Conservation (phyloP, 2,113 vertebrate species). For the Procavia capensis region DNA sequence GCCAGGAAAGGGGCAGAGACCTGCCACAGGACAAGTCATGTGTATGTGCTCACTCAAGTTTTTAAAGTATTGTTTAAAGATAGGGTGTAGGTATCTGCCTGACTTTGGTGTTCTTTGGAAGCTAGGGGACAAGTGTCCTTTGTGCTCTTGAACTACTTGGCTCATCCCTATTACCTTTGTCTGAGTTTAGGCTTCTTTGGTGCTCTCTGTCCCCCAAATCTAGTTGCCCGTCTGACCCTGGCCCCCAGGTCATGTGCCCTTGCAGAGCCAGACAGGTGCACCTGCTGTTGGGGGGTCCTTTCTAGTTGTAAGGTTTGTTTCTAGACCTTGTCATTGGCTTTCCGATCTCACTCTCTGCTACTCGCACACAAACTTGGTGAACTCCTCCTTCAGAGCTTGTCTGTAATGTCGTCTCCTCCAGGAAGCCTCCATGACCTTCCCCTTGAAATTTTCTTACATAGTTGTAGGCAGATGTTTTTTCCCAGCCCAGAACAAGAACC, state of each 20-base stretch:
- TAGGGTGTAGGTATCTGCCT: background rate
- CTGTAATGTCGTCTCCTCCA: background rate
- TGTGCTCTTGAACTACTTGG: background rate
- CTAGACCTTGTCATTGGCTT: background rate
- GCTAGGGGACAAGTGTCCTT: background rate
- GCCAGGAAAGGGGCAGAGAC: background rate
- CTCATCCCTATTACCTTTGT: background rate
- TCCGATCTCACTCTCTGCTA: background rate
- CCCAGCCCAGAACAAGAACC: background rate
- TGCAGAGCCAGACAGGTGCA: background rate
- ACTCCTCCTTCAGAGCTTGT: background rate
- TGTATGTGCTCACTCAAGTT: background rate
- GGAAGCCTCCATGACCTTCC: background rate
- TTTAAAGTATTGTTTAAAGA: background rate
- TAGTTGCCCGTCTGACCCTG: background rate
- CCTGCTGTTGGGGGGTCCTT: rapidly evolving
- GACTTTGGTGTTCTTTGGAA: background rate
- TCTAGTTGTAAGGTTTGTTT: background rate
- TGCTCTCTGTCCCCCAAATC: background rate
- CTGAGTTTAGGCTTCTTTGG: background rate
- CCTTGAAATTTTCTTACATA: background rate
- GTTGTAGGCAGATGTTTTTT: background rate
- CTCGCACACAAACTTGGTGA: background rate
- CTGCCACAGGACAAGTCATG: rapidly evolving
- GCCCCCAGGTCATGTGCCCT: background rate